A percentile compares a stretch with the other conserved stretches of the same genome.
Conservation (phyloP, 2,797 vertebrate genomes). For the Phalloptychus januarius region DNA sequence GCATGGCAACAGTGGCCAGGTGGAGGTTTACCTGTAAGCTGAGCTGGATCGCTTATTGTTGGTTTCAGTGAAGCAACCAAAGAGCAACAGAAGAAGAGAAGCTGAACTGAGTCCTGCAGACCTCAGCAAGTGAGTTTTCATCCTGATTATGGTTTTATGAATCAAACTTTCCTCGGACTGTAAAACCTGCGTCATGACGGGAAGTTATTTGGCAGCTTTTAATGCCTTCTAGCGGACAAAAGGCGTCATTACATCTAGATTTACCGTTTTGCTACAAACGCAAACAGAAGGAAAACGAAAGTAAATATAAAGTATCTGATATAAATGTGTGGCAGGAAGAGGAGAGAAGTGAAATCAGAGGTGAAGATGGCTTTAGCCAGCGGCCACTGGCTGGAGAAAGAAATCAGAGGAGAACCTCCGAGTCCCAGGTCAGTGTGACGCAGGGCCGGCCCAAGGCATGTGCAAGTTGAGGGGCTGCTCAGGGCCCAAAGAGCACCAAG, state of each 20-base stretch:
- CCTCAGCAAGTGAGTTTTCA: constrained; percentile 34
- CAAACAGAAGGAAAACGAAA: too few species aligned
- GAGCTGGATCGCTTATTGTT: constrained; percentile 29
- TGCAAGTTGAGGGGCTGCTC: too few species aligned
- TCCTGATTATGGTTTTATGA: not conserved
- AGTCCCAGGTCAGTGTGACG: constrained; percentile 61
- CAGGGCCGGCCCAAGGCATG: too few species aligned
- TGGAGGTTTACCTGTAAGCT: constrained; percentile 50
- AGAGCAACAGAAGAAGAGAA: not conserved
- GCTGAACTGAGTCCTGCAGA: not conserved
- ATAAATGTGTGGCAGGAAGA: not conserved
- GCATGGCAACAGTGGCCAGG: constrained; percentile 45
- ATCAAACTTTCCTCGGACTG: not conserved
- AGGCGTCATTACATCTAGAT: not conserved
- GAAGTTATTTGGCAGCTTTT: not conserved
- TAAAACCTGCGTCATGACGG: not conserved
- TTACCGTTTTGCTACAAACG: not conserved
- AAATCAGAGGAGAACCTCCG: constrained; percentile 68
- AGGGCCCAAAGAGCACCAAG: too few species aligned
- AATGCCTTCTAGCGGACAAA: not conserved
- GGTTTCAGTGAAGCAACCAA: constrained; percentile 1
- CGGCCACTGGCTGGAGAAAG: constrained; percentile 78
- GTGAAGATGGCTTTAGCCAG: constrained; percentile 78
- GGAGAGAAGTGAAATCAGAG: not conserved
- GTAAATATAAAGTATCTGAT: not conserved